A percentile compares a stretch with the other conserved stretches of the same genome.
These are phyloP conservation scores for Pseudopodoces humilis DNA, from an alignment of 2,113 vertebrate species.

Conservation along the genomic window DNA sequence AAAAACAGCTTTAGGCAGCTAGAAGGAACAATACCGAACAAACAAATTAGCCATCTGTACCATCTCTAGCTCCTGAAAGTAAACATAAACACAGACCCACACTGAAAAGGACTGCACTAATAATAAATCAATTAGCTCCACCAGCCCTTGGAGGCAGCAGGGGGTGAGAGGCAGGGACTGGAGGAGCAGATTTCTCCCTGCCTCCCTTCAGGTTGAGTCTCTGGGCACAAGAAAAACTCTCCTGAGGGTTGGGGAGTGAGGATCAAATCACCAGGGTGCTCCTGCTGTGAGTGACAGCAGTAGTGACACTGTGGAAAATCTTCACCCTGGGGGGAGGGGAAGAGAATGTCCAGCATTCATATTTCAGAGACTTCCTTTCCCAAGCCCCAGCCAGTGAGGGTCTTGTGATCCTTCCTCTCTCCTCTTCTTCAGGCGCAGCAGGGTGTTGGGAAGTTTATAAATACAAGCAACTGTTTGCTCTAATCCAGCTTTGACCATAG, in stretches of 20 bases:
- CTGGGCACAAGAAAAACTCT: not conserved
- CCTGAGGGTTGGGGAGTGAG: not conserved
- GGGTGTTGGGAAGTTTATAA: constrained; percentile 47
- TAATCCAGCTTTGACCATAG: constrained; percentile 9
- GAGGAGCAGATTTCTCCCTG: not conserved
- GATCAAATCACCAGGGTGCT: not conserved
- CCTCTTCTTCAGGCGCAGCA: not conserved
- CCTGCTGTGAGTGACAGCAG: not conserved
- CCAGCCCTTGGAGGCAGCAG: not conserved
- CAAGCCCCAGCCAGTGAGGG: constrained; percentile 56
- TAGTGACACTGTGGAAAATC: constrained; percentile 57
- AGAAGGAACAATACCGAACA: constrained; percentile 54
- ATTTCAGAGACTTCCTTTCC: constrained; percentile 65
- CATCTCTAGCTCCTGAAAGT: constrained; percentile 51
- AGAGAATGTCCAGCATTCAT: constrained; percentile 6
- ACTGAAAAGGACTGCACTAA: not conserved
- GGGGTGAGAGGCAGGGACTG: not conserved
- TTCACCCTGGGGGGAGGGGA: not conserved
- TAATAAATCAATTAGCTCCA: constrained; percentile 4
- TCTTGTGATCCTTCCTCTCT: constrained; percentile 56
- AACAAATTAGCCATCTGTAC: constrained; percentile 64
- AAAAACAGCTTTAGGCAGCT: constrained; percentile 62
- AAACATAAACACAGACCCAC: constrained; percentile 47
- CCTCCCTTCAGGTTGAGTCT: not conserved
- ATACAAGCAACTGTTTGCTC: constrained; percentile 41